Base-by-base conservation (phyloP, 2,797 vertebrate species). In the Halcyon smyrnensis region DNA sequence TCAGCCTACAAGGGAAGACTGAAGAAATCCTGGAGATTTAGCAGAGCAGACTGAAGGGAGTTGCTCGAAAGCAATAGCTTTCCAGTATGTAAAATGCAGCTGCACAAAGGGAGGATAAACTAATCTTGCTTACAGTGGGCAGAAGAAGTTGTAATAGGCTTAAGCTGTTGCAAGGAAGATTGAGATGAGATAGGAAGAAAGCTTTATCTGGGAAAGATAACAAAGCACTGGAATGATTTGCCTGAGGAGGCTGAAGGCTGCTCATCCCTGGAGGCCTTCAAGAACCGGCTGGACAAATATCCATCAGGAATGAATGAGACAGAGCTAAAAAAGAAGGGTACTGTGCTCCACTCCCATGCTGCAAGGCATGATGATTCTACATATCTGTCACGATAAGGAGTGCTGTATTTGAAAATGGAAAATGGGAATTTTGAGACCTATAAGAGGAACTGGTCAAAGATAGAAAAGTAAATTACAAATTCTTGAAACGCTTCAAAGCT, bases 401-500 rank as follows among this genome's bases (percentile, higher is more conserved):
- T 67, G 43, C n/a, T 90, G 21, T 76, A 76, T 74, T 93, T 87
- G 37, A 89, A 89, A 95, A 76, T 46, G 19, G 82, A 59, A 84
- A 70, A 95, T 56, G 45, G 80, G 88, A 87, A 94, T 45, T 79
- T 4, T 1, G 46, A 94, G 37, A n/a, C 48, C 79, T 23, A 20
- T 37, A 60, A 62, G 67, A 81, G 39, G 59, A 89, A 64, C 51
- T n/a, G 20, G 53, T 68, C 64, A 46, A 89, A 96, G 84, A 87
- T 2, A 94, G 95, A 71, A 89, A 93, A 94, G 81, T 57, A 85
- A 94, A 90, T 71, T 80, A 82, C 51, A 46, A 93, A 96, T 96
- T 95, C 77, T 68, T 95, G 45, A 93, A 95, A 96, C 95, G 62
- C 71, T 83, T 91, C 48, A 82, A 84, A 96, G 64, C 74, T 74